A percentile compares a stretch with the other conserved stretches of the same genome.
Evolutionary conservation across 2,888 invertebrate genomes (phyloP).

Genomic region (Watsonalla cultraria): DNA sequence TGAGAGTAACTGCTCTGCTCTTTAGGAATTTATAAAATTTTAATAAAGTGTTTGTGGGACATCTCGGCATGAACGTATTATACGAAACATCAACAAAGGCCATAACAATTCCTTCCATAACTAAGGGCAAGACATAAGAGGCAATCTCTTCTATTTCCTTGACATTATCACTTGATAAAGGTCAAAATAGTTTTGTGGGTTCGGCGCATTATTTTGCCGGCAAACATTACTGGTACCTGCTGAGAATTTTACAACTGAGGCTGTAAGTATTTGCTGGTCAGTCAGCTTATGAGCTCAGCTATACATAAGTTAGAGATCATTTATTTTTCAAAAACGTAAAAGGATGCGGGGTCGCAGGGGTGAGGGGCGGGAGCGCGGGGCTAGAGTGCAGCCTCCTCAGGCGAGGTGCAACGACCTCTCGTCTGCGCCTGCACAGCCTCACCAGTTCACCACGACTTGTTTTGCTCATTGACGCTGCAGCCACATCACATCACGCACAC

Average conservation of each 20-base stretch:
- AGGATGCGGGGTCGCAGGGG: conserved; percentile 41
- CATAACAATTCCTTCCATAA: conserved; percentile 14
- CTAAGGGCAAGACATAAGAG: conserved; percentile 14
- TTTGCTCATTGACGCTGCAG: conserved; percentile 39
- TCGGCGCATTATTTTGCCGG: conserved; percentile 3
- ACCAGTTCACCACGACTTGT: conserved; percentile 43
- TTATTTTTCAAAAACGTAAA: conserved; percentile 22
- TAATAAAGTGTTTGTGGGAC: too few relatives aligned
- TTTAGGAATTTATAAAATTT: too few relatives aligned
- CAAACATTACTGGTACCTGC: neutral
- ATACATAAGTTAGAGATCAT: neutral
- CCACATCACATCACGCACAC: conserved; percentile 10
- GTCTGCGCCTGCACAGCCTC: conserved; percentile 52
- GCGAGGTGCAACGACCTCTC: conserved; percentile 63
- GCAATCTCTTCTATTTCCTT: conserved; percentile 40
- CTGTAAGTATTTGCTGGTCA: too few relatives aligned
- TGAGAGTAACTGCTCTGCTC: too few relatives aligned
- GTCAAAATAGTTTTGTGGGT: conserved; percentile 28
- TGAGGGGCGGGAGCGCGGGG: conserved; percentile 39
- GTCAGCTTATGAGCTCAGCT: neutral
- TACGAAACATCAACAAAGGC: too few relatives aligned
- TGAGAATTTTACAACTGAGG: neutral
- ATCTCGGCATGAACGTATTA: too few relatives aligned
- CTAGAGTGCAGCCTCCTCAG: conserved; percentile 56
- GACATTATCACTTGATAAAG: conserved; percentile 46